Evolutionary conservation across 1,140 invertebrate species (phyloP), one percentile per base, ranked within the genome.

Genomic region (Pachypeltis micranthus): DNA sequence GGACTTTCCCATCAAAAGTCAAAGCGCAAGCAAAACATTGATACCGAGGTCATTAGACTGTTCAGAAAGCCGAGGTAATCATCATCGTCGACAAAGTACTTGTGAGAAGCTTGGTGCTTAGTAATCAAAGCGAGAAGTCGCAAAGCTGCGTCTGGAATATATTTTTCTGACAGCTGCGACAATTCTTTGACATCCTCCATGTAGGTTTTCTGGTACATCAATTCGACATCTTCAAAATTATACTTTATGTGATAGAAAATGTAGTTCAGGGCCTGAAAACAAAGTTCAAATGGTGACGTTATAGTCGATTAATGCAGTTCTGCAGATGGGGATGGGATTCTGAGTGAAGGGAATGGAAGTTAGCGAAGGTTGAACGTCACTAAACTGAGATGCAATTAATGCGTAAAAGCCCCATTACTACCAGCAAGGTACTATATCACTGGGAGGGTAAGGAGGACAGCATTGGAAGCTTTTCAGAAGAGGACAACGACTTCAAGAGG

Each of bases 201-300:
- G 47, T 51, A 51, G 21, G 47, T 51, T 21, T 51, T 51, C 47
- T 21, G 7, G 19, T 51, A 51, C 47, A 51, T 51, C 47, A 51
- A 21, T 51, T 51, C 19, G 23, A 51, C 47, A 21, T 51, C 47
- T 7, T 51, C 19, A 21, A 51, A 51, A 51, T 51, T 51, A 21
- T 51, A 21, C 21, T 51, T 51, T 10, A 51, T 51, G 47, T 51
- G 47, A 16, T 51, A 16, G 10, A 4, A 51, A 51, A 51, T 51
- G 21, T 4, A 10, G 47, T 51, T 51, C 21, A 51, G 23, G 12
- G 47, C 47, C 47, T 51, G 47, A 4, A 21, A 51, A 51, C 12
- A 4, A 51, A 51, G 47, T 10, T 51, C 4, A 10, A 7, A 16
- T 39, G 31, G 31, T 10, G 16, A 39, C 16, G 31, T 7, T n/a